Conservation (phyloP, 2,888 invertebrate species). For the Acanthosepion lycidas region DNA sequence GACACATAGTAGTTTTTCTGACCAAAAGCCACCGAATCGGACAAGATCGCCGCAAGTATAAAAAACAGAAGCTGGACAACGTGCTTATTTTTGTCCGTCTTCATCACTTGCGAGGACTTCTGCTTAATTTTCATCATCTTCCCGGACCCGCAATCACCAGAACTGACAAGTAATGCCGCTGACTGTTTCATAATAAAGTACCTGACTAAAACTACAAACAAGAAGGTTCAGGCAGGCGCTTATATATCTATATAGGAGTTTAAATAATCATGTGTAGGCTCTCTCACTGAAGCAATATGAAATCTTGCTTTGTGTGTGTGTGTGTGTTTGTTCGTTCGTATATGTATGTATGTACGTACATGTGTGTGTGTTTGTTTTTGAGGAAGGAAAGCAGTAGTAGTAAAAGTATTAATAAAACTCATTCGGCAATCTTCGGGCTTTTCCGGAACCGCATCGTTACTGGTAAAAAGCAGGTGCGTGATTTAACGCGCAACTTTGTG, state of each 20-base stretch:
- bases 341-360: neutral
- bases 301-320: neutral
- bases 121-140: neutral
- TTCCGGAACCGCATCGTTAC: too few species aligned
- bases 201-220: neutral
- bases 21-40: neutral
- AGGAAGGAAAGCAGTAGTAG: neutral
- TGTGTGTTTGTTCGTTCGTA: neutral
- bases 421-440: too few species aligned
- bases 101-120: neutral
- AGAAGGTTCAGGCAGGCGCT: neutral
- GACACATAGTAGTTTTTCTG: neutral
- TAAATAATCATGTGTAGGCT: neutral
- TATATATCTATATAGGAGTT: constrained; percentile 25
- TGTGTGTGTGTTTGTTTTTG: neutral
- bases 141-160: neutral
- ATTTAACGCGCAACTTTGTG: too few species aligned
- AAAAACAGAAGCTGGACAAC: constrained; percentile 20
- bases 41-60: neutral
- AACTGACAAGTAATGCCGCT: neutral
- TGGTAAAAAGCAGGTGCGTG: too few species aligned
- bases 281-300: neutral
- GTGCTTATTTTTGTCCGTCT: neutral
- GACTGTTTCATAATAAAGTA: constrained; percentile 6
- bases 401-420: too few species aligned